Evolutionary conservation across 2,888 invertebrate genomes (phyloP), one percentile per base, ranked within the genome.

Genomic region (Euzetes globulus): DNA sequence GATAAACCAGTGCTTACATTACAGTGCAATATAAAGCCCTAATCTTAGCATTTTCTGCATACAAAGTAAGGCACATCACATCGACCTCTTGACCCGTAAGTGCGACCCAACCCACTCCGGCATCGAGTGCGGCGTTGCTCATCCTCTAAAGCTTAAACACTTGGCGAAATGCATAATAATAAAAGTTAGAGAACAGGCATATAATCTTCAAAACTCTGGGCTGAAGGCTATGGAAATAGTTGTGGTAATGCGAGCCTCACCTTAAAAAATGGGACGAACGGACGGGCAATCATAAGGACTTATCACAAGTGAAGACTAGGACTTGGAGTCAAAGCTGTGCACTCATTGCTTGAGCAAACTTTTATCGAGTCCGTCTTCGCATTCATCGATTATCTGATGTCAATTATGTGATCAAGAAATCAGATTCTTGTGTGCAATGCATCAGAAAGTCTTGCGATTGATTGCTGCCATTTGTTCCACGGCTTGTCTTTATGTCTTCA

Each of bases 91-190:
- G 25, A 70, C 70, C 70, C 27, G 70, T 45, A 70, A 70, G 70
- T 70, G 70, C 70, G 70, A 70, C 70, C 70, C 70, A 70, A 70
- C 70, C 70, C 70, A 70, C 70, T 47, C n/a, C 50, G 50, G n/a
- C 50, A 19, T 27, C 2, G 65, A 19, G 65, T 19, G 37, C 65
- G 37, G 65, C 65, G 41, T n/a, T n/a, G n/a, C 65, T 33, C 65
- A 41, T 41, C 41, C 41, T 41, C 41, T 41, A 41, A 25, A 58
- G 19, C 29, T 15, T 58, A 29, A 58, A 58, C 22, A 22, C 29
- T 58, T 27, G 27, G 13, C 55, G 22, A 55, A 55, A 19, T 22
- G 55, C 19, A 55, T 22, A 22, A 55, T 22, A 22, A 22, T 55
- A 55, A 55, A 55, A 55, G 22, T 55, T 25, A 5, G n/a, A 50